Conservation (phyloP, 2,888 invertebrate species). For the Siphlonurus alternatus region DNA sequence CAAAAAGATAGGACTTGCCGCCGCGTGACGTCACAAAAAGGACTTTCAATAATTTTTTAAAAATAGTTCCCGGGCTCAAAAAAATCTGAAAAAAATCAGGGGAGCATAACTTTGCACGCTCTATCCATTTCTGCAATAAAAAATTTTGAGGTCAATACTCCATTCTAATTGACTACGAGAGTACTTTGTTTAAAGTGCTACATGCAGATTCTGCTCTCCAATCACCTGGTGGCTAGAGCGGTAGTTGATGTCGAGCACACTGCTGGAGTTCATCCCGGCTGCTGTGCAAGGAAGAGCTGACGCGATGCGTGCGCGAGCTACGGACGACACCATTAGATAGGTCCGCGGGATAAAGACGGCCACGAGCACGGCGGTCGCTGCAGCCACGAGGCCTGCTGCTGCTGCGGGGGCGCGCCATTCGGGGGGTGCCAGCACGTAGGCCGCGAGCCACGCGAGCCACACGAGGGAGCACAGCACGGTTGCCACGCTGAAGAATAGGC, state of each 20-base stretch:
- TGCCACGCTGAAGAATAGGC: slow-evolving; percentile 30
- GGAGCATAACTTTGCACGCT: too few species aligned
- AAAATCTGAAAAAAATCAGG: too few species aligned
- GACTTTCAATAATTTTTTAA: too few species aligned
- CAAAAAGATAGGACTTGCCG: too few species aligned
- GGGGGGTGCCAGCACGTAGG: slow-evolving; percentile 27
- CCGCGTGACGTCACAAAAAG: too few species aligned
- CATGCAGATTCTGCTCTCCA: too few species aligned
- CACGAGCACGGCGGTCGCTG: slow-evolving; percentile 42
- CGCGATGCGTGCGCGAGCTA: slow-evolving; percentile 37
- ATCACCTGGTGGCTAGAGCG: slow-evolving; percentile 3
- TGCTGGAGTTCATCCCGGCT: slow-evolving; percentile 7
- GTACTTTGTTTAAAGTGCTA: too few species aligned
- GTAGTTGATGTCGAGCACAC: slow-evolving; percentile 13
- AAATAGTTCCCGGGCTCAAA: too few species aligned
- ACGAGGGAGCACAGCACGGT: slow-evolving; percentile 34
- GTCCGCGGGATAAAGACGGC: slow-evolving; percentile 50
- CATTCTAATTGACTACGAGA: too few species aligned
- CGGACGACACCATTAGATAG: slow-evolving; percentile 46
- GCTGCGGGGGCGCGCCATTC: slow-evolving; percentile 34
- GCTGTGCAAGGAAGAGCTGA: slow-evolving; percentile 20
- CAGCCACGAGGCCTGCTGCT: slow-evolving; percentile 40
- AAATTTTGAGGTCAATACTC: too few species aligned
- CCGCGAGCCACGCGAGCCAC: slow-evolving; percentile 44
- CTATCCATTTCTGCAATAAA: too few species aligned